Evolutionary conservation across 2,797 vertebrate species (phyloP), one percentile per base, ranked within the genome.

Genomic region (Liasis olivaceus): DNA sequence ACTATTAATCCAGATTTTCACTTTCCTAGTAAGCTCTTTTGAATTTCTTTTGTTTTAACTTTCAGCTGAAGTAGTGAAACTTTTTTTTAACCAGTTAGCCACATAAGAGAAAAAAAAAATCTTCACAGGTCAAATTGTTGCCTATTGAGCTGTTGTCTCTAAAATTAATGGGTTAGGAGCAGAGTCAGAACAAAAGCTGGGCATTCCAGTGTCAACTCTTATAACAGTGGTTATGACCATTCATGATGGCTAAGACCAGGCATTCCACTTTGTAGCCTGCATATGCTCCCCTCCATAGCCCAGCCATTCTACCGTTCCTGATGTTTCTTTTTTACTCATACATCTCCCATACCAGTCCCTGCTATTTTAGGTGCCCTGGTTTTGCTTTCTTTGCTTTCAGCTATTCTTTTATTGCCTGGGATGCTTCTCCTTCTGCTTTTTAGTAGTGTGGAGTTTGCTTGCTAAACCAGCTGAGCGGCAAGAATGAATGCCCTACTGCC

Each of bases 401-500:
- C 66, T 51, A n/a, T 22, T 36, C 7, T 28, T 20, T 59, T 22
- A 15, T 47, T 54, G 14, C 28, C 28, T 47, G 20, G 72, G 8
- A 54, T 91, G 47, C 62, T 66, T 86, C 62, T 69, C 31, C 14
- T 89, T 54, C 62, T 54, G 26, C 66, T 42, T 87, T 17, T 87
- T 14, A 91, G 64, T 63, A 26, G 31, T 11, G 2, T 42, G 0
- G 58, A 63, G 26, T 47, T 54, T 63, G 8, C 54, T 69, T 0
- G 0, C 14, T 5, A 42, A 91, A 89, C 88, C 91, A 94, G 0
- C 51, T 94, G 63, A 42, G 24, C 42, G 17, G 77, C 51, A 22
- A 89, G 81, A 24, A 20, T 91, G 64, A 87, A 81, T 86, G 54
- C 51, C 90, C 90, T 91, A 60, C 58, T 51, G 28, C 92, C 89